A percentile compares a stretch with the other conserved stretches of the same genome.
Evolutionary conservation across 2,888 invertebrate species (phyloP).

Genomic region (Ptychoptera albimana): DNA sequence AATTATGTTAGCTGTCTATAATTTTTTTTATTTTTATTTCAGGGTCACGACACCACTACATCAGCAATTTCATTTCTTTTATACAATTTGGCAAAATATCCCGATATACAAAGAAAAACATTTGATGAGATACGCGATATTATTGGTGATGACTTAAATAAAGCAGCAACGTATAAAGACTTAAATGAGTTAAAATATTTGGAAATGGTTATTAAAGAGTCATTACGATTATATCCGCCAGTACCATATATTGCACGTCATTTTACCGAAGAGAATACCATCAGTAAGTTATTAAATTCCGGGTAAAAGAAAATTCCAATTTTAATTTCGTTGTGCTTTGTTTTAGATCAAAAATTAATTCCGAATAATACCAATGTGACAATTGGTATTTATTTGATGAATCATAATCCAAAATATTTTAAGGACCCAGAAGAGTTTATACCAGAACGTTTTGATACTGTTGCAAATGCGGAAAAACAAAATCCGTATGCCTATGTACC

Average conservation of each 20-base stretch:
- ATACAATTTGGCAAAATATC: constrained; percentile 32
- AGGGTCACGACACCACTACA: constrained; percentile 35
- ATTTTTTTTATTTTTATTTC: no score
- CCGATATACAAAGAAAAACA: constrained; percentile 32
- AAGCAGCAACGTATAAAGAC: constrained; percentile 22
- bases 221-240: constrained; percentile 25
- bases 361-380: constrained; percentile 21
- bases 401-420: constrained; percentile 20
- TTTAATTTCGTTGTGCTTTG: background rate
- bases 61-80: constrained; percentile 35
- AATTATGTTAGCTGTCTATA: constrained; percentile 3
- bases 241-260: constrained; percentile 26
- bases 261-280: constrained; percentile 23
- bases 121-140: constrained; percentile 30
- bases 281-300: constrained; percentile 19
- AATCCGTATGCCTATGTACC: constrained; percentile 29
- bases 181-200: constrained; percentile 24
- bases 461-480: constrained; percentile 19
- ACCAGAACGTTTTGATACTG: constrained; percentile 27
- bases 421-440: constrained; percentile 21
- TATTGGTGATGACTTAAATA: constrained; percentile 22
- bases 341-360: constrained; percentile 24
- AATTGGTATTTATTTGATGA: constrained; percentile 5
- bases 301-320: background rate
- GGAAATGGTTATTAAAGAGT: constrained; percentile 27